Evolutionary conservation across 2,888 invertebrate genomes (phyloP).

Genomic region (Eurytoma adleriae): DNA sequence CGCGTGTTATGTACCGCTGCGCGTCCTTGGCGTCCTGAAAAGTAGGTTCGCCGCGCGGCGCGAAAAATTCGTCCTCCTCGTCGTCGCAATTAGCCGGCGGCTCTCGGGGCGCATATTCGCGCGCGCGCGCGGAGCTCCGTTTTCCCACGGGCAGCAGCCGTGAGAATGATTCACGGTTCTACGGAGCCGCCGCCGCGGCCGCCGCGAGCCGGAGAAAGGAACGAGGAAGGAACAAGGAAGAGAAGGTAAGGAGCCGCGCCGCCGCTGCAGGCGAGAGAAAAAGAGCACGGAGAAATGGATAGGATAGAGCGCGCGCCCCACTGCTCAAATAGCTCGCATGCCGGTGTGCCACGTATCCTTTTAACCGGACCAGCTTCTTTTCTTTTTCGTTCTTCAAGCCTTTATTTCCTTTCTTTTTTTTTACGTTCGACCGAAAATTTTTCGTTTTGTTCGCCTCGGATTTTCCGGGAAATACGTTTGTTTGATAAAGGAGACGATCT

Average conservation of each 20-base stretch:
- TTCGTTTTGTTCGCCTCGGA: too few species aligned
- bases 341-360: background rate
- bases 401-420: background rate
- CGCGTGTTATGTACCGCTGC: background rate
- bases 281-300: slow-evolving; percentile 8
- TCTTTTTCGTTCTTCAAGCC: background rate
- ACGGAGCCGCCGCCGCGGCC: slow-evolving; percentile 31
- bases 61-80: background rate
- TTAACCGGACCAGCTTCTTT: too few species aligned
- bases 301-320: too few species aligned
- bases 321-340: slow-evolving; percentile 41
- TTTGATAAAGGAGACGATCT: too few species aligned
- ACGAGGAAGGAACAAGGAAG: slow-evolving; percentile 17
- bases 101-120: slow-evolving; percentile 70
- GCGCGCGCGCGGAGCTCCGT: slow-evolving; percentile 65
- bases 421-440: too few species aligned
- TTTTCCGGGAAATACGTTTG: too few species aligned
- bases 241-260: slow-evolving; percentile 26
- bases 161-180: slow-evolving; percentile 74
- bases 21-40: background rate
- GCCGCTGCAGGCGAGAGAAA: slow-evolving; percentile 46
- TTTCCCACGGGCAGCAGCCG: slow-evolving; percentile 75
- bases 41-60: slow-evolving; percentile 1
- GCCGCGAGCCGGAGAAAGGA: slow-evolving; percentile 24
- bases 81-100: slow-evolving; percentile 70